Conservation (phyloP, 2,888 invertebrate genomes). For the Deroplatys truncata region DNA sequence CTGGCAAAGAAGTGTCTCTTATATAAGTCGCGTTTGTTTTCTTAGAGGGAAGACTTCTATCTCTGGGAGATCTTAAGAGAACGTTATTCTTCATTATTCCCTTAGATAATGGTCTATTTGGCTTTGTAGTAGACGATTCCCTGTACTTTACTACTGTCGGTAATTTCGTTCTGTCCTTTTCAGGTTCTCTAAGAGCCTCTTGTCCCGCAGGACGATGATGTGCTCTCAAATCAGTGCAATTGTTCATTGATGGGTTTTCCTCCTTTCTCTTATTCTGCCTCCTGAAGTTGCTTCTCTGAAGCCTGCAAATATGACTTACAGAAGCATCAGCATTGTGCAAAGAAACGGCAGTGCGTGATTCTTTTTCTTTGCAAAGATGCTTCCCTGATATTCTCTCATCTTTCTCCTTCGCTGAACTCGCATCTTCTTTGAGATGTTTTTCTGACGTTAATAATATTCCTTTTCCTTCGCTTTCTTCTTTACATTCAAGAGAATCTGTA, state of each 20-base stretch:
- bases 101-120: background rate
- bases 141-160: background rate
- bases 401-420: background rate
- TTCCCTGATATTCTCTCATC: background rate
- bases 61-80: background rate
- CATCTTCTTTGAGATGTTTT: background rate
- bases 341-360: background rate
- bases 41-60: background rate
- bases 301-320: background rate
- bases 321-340: background rate
- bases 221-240: background rate
- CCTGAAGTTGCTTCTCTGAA: background rate
- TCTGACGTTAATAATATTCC: background rate
- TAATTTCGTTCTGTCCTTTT: background rate
- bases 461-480: background rate
- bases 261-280: background rate
- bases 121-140: background rate
- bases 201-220: background rate
- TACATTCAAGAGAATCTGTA: conserved; percentile 37
- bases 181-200: background rate
- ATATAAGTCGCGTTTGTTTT: background rate
- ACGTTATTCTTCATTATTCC: background rate
- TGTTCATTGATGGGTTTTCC: background rate
- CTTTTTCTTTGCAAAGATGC: background rate
- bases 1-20: background rate